Conservation (phyloP, 2,113 vertebrate genomes). For the Nesoenas mayeri region DNA sequence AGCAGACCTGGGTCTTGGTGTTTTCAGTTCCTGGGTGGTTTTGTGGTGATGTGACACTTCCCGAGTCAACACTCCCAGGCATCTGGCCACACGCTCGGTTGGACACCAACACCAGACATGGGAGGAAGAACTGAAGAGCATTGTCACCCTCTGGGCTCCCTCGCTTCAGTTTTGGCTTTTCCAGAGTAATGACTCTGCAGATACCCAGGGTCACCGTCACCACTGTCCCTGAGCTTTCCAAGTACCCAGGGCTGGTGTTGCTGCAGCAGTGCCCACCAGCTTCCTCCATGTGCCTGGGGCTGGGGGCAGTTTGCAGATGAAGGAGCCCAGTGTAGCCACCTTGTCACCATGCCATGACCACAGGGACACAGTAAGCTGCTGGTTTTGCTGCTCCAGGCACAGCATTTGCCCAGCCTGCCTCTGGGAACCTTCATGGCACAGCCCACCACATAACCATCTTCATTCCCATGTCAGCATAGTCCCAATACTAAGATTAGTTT, state of each 20-base stretch:
- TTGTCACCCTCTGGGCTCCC: neutral
- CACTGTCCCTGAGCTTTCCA: neutral
- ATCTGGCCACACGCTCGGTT: rapidly evolving
- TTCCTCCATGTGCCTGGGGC: neutral
- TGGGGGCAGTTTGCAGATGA: neutral
- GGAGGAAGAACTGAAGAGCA: neutral
- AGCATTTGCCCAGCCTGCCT: neutral
- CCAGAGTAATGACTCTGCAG: neutral
- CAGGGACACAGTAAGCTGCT: neutral
- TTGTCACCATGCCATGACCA: neutral
- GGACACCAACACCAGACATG: neutral
- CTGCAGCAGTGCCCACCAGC: neutral
- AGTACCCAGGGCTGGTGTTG: neutral
- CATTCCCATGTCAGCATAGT: no score
- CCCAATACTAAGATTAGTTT: neutral
- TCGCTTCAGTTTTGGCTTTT: rapidly evolving
- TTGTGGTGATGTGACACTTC: rapidly evolving
- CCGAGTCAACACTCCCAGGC: rapidly evolving
- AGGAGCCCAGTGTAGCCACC: neutral
- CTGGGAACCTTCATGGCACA: neutral
- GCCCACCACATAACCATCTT: neutral
- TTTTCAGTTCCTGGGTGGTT: neutral
- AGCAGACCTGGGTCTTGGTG: neutral
- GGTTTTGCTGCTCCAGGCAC: rapidly evolving
- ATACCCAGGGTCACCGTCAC: neutral